Conservation (phyloP, 2,797 vertebrate genomes). For the Sparus aurata region DNA sequence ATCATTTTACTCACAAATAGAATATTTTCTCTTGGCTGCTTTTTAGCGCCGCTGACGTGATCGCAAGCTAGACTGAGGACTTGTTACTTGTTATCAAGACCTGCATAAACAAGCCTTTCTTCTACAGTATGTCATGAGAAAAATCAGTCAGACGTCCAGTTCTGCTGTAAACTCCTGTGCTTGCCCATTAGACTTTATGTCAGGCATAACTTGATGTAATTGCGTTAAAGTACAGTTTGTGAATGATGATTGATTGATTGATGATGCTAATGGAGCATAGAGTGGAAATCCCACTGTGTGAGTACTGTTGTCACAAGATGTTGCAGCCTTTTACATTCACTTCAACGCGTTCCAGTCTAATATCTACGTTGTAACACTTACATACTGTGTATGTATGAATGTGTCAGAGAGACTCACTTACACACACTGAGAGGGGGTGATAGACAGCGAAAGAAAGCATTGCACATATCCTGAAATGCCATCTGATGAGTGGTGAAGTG, state of each 20-base stretch:
- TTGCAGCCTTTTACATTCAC: conserved; percentile 15
- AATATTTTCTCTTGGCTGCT: conserved; percentile 46
- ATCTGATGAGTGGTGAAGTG: conserved; percentile 74
- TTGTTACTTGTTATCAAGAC: conserved; percentile 52
- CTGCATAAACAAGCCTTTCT: conserved; percentile 33
- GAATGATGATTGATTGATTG: too few relatives aligned
- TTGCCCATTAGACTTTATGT: not conserved
- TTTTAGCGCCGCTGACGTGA: conserved; percentile 49
- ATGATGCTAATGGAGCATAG: not conserved
- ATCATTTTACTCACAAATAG: conserved; percentile 22
- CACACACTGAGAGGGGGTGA: conserved; percentile 39
- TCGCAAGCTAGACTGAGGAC: conserved; percentile 38
- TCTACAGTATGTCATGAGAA: conserved; percentile 12
- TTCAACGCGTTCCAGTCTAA: not conserved
- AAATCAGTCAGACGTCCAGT: conserved; percentile 6
- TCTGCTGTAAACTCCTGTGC: conserved; percentile 23
- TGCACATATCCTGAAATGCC: conserved; percentile 61
- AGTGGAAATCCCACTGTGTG: conserved; percentile 6
- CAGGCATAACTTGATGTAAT: not conserved
- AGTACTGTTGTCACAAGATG: conserved; percentile 1
- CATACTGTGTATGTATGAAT: conserved; percentile 38
- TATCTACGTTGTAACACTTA: conserved; percentile 47
- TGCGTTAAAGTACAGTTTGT: not conserved
- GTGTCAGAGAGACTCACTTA: conserved; percentile 39
- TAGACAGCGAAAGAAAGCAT: conserved; percentile 51